These are phyloP conservation scores for Perizoma affinitatum DNA, from an alignment of 2,888 invertebrate species.

Conservation along the genomic window DNA sequence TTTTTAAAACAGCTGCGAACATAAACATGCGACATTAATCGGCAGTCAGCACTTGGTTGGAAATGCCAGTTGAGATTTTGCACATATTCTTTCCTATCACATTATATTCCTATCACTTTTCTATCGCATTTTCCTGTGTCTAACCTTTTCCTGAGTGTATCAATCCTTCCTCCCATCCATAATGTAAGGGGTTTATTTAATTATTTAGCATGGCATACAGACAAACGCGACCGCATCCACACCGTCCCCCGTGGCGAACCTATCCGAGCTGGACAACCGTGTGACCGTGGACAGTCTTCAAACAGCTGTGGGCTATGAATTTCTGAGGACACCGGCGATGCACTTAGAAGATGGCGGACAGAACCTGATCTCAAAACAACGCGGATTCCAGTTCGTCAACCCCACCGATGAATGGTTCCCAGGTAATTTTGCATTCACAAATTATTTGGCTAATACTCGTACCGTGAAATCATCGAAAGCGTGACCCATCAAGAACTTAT, in stretches of 20 bases:
- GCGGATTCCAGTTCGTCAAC: constrained; percentile 93
- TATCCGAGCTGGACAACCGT: constrained; percentile 89
- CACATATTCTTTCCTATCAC: constrained; percentile 13
- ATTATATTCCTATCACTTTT: constrained; percentile 23
- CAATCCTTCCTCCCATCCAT: constrained; percentile 50
- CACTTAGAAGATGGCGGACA: constrained; percentile 89
- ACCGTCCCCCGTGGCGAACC: constrained; percentile 92
- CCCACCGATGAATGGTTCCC: constrained; percentile 95
- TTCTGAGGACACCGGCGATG: constrained; percentile 88
- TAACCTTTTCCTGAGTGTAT: constrained; percentile 47
- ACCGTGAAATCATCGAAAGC: too few relatives aligned
- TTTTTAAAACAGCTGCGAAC: too few relatives aligned
- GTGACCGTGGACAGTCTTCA: constrained; percentile 89
- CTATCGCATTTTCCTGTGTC: constrained; percentile 32
- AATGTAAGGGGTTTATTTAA: constrained; percentile 70
- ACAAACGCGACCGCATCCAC: constrained; percentile 94
- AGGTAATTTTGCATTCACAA: constrained; percentile 71
- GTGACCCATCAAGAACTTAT: too few relatives aligned
- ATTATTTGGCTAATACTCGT: too few relatives aligned
- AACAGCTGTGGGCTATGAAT: constrained; percentile 93
- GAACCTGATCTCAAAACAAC: constrained; percentile 88
- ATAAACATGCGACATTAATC: too few relatives aligned
- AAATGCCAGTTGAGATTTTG: not conserved
- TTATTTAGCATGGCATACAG: constrained; percentile 89
- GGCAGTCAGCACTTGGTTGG: too few relatives aligned